These are phyloP conservation scores for Alca torda DNA, from an alignment of 2,797 vertebrate species.

Conservation along the genomic window DNA sequence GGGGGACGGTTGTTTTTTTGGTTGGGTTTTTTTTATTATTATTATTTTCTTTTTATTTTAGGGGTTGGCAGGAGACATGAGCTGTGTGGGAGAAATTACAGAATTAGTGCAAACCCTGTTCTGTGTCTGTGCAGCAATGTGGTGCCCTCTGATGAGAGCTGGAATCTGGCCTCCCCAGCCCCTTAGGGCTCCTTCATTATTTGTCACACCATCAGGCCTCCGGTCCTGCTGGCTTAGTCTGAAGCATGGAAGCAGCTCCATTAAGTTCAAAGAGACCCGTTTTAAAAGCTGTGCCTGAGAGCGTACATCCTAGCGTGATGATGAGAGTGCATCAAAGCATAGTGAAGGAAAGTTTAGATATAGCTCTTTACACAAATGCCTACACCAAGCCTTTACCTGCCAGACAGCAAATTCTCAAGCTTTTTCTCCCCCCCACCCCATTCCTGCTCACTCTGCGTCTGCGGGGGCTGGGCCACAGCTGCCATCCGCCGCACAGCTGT, in stretches of 20 bases:
- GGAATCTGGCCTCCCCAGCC: background rate
- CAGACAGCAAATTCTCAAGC: background rate
- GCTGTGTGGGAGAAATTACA: background rate
- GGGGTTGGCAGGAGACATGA: background rate
- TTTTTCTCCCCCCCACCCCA: background rate
- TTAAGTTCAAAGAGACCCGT: background rate
- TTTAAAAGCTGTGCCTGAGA: background rate
- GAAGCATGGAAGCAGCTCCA: background rate
- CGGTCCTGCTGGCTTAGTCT: background rate
- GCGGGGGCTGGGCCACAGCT: background rate
- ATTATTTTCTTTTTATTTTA: background rate
- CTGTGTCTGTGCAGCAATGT: background rate
- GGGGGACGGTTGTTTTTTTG: too few species aligned
- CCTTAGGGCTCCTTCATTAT: background rate
- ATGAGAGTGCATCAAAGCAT: background rate
- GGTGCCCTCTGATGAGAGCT: slow-evolving; percentile 11
- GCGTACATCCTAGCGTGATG: background rate
- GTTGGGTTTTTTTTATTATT: background rate
- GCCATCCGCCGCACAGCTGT: background rate
- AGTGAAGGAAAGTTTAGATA: background rate
- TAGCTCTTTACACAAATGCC: background rate
- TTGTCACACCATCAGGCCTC: background rate
- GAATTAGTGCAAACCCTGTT: slow-evolving; percentile 13
- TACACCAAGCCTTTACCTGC: background rate
- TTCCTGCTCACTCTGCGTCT: background rate